These are phyloP conservation scores for Chelonia mydas DNA, from an alignment of 2,797 vertebrate species.

Conservation along the genomic window DNA sequence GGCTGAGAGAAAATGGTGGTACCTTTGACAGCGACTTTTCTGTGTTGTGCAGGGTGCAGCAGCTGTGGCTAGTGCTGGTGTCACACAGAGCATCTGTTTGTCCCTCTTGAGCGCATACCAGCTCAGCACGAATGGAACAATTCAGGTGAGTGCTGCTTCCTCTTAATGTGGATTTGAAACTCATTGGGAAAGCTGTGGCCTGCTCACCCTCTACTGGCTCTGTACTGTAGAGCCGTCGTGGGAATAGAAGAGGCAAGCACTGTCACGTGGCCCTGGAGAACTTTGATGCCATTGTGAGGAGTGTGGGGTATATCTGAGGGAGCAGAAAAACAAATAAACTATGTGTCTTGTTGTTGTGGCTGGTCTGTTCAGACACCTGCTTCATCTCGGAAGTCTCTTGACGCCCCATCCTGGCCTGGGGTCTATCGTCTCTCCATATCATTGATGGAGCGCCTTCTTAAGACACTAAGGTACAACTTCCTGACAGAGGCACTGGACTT, in stretches of 20 bases:
- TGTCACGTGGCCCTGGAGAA: background rate
- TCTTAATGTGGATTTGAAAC: background rate
- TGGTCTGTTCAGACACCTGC: conserved; percentile 72
- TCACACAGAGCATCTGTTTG: conserved; percentile 94
- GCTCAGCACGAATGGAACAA: conserved; percentile 86
- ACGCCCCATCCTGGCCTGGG: conserved; percentile 94
- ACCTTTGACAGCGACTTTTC: background rate
- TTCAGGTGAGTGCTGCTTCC: conserved; percentile 83
- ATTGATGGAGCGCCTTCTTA: conserved; percentile 97
- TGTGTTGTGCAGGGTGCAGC: conserved; percentile 87
- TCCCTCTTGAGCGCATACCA: conserved; percentile 96
- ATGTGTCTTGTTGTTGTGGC: background rate
- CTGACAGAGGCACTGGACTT: conserved; percentile 96
- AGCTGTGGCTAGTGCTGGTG: conserved; percentile 92
- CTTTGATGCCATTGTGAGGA: background rate
- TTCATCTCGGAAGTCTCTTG: conserved; percentile 91
- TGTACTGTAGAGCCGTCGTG: background rate
- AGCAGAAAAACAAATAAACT: accelerated
- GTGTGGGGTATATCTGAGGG: background rate
- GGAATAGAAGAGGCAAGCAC: background rate
- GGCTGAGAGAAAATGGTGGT: background rate
- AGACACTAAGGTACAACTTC: conserved; percentile 96
- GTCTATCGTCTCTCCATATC: conserved; percentile 96
- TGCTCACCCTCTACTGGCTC: accelerated
- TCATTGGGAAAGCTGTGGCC: background rate